Evolutionary conservation across 2,888 invertebrate species (phyloP).

Genomic region (Diarsia mendica): DNA sequence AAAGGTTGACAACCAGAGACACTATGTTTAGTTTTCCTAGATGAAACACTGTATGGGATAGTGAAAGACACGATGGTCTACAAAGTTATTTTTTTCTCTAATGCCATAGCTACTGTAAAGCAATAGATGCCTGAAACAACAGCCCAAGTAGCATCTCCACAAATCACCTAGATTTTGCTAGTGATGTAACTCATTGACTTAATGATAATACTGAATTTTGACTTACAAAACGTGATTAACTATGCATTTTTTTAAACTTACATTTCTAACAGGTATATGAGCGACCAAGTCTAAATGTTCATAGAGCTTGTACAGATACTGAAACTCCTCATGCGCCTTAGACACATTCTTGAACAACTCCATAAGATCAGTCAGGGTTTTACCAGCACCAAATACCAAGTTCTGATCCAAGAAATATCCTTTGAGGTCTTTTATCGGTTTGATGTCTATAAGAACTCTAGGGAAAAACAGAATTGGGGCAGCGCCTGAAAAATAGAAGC

Average conservation of each 20-base stretch:
- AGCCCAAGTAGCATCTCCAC: too few species aligned
- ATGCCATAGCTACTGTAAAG: too few species aligned
- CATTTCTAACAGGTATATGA: conserved; percentile 94
- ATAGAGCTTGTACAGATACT: conserved; percentile 90
- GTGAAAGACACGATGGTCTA: background rate
- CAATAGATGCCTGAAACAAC: too few species aligned
- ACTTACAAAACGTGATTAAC: too few species aligned
- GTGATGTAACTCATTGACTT: background rate
- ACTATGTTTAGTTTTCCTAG: background rate
- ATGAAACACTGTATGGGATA: too few species aligned
- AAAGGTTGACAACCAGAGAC: background rate
- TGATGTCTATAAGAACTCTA: conserved; percentile 92
- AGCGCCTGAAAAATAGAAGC: conserved; percentile 75
- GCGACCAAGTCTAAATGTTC: conserved; percentile 93
- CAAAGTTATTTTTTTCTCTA: background rate
- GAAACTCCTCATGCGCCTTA: conserved; percentile 83
- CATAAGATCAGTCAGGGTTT: conserved; percentile 90
- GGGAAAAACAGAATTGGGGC: conserved; percentile 82
- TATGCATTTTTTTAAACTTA: too few species aligned
- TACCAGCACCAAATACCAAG: conserved; percentile 91
- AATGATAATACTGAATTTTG: background rate
- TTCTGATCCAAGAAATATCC: conserved; percentile 80
- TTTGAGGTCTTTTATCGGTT: conserved; percentile 90
- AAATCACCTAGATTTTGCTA: background rate
- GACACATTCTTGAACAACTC: conserved; percentile 83